These are phyloP conservation scores for Andinoacara biseriatus DNA, from an alignment of 2,113 vertebrate genomes.

Conservation along the genomic window DNA sequence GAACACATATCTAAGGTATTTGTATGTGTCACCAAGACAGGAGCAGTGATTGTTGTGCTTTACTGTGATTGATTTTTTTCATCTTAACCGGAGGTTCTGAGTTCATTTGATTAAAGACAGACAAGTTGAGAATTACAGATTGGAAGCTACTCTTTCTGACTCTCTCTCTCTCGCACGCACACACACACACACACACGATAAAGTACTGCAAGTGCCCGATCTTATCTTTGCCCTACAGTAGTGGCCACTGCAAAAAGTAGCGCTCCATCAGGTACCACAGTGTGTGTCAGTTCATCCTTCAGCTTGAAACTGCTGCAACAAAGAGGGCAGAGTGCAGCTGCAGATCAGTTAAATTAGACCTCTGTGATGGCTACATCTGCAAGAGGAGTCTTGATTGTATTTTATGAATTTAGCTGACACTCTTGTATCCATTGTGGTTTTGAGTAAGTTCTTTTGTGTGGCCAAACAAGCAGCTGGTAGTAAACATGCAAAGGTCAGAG, in stretches of 20 bases:
- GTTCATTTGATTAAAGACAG: conserved; percentile 64
- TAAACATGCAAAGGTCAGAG: conserved; percentile 51
- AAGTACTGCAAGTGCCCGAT: conserved; percentile 43
- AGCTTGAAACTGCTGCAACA: conserved; percentile 38
- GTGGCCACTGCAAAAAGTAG: conserved; percentile 15
- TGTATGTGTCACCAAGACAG: conserved; percentile 16
- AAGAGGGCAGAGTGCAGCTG: conserved; percentile 8
- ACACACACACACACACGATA: conserved; percentile 3
- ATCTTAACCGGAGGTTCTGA: conserved; percentile 53
- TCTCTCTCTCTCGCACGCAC: neutral
- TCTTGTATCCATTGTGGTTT: conserved; percentile 3
- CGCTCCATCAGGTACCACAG: neutral
- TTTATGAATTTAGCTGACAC: conserved; percentile 32
- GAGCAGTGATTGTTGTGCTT: conserved; percentile 28
- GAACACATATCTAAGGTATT: neutral
- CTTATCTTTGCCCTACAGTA: conserved; percentile 44
- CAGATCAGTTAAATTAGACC: conserved; percentile 57
- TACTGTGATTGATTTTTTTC: conserved; percentile 58
- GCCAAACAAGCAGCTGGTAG: conserved; percentile 14
- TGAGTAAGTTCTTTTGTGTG: neutral
- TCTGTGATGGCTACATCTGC: conserved; percentile 28
- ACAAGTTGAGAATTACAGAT: conserved; percentile 63
- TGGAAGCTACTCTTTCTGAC: conserved; percentile 25
- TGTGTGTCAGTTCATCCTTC: conserved; percentile 60
- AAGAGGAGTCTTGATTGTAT: conserved; percentile 18